Percentiles rank a stretch among this genome's conserved stretches.
Evolutionary conservation across 2,888 invertebrate species (phyloP).

Genomic region (Cosmorhoe ocellata): DNA sequence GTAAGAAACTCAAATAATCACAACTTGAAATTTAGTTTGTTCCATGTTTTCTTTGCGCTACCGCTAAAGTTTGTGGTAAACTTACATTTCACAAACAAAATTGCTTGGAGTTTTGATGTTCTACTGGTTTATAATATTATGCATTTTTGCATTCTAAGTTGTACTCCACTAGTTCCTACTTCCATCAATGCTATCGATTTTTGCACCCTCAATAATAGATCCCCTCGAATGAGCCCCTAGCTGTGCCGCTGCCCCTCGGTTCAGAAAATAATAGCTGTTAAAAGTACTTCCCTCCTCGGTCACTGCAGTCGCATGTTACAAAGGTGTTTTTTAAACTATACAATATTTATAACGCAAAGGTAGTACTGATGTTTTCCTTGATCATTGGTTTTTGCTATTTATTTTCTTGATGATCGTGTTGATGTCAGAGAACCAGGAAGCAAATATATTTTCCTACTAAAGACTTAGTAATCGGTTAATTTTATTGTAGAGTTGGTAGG

Average conservation of each 20-base stretch:
- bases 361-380: constrained; percentile 71
- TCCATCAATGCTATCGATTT: constrained; percentile 3
- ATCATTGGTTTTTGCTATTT: constrained; percentile 67
- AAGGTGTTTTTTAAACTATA: constrained; percentile 61
- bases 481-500: constrained; percentile 21
- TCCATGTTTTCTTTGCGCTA: too few species aligned
- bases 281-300: too few species aligned
- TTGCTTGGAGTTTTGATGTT: too few species aligned
- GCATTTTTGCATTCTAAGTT: too few species aligned
- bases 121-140: too few species aligned
- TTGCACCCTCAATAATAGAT: neutral
- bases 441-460: too few species aligned
- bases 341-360: constrained; percentile 49
- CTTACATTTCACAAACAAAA: too few species aligned
- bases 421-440: constrained; percentile 55
- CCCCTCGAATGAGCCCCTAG: constrained; percentile 1
- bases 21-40: too few species aligned
- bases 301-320: too few species aligned
- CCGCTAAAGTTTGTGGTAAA: too few species aligned
- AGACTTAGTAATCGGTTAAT: neutral
- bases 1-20: too few species aligned
- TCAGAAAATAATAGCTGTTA: too few species aligned
- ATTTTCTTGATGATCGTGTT: constrained; percentile 47
- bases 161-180: neutral
- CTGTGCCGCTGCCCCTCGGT: constrained; percentile 45